Conservation (phyloP, 2,113 vertebrate genomes). For the Acrocephalus kingi region DNA sequence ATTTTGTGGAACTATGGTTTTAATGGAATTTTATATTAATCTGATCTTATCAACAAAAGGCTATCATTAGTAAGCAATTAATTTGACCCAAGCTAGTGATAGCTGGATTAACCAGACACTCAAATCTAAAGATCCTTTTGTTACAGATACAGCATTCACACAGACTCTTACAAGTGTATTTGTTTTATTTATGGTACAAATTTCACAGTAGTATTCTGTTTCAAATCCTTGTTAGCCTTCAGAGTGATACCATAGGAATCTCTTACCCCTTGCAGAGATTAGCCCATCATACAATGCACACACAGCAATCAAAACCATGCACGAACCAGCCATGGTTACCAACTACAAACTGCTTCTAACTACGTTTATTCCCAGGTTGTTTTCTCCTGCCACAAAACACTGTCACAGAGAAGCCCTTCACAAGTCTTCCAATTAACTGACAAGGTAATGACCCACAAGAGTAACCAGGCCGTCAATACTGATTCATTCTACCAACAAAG, state of each 20-base stretch:
- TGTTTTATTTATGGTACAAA: not conserved
- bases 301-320: not conserved
- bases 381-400: not conserved
- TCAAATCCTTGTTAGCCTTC: not conserved
- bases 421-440: conserved; percentile 29
- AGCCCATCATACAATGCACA: not conserved
- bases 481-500: not conserved
- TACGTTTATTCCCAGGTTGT: not conserved
- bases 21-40: not conserved
- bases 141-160: not conserved
- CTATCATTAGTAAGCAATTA: not conserved
- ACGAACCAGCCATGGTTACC: accelerated
- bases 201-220: not conserved
- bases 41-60: not conserved
- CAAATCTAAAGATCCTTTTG: not conserved
- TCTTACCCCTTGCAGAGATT: not conserved
- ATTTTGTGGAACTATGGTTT: not conserved
- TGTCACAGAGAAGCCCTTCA: not conserved
- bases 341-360: not conserved
- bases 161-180: not conserved
- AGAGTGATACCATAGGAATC: not conserved
- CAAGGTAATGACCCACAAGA: not conserved
- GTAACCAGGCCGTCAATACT: not conserved
- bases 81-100: not conserved
- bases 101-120: not conserved